These are phyloP conservation scores for Buphagus erythrorhynchus DNA, from an alignment of 2,797 vertebrate species.

Conservation along the genomic window DNA sequence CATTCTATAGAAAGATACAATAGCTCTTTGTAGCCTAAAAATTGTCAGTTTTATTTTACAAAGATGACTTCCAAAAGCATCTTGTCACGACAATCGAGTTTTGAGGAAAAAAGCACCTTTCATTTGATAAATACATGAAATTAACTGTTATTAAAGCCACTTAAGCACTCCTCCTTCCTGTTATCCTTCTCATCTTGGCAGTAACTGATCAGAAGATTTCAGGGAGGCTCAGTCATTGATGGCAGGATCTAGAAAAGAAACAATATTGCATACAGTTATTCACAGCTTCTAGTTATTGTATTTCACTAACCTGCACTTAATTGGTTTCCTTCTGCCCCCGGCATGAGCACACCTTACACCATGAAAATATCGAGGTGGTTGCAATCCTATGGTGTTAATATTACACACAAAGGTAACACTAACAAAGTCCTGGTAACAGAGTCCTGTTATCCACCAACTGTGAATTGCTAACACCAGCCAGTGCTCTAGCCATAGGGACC, in stretches of 20 bases:
- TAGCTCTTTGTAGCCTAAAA: slow-evolving; percentile 37
- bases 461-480: not conserved
- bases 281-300: not conserved
- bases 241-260: slow-evolving; percentile 65
- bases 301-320: not conserved
- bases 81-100: not conserved
- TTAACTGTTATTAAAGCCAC: slow-evolving; percentile 33
- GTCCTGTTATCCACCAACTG: not conserved
- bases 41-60: slow-evolving; percentile 52
- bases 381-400: not conserved
- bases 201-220: slow-evolving; percentile 46
- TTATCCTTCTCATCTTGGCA: slow-evolving; percentile 28
- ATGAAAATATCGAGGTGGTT: not conserved
- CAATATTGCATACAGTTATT: slow-evolving; percentile 50
- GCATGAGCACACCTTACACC: not conserved
- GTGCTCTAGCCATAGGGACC: not conserved
- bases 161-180: slow-evolving; percentile 14
- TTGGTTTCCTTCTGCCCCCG: not conserved
- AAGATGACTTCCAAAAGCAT: slow-evolving; percentile 36
- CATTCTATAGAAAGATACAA: not conserved
- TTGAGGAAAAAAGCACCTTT: slow-evolving; percentile 3
- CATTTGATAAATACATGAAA: slow-evolving; percentile 28
- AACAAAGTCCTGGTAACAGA: not conserved
- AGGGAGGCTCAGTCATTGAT: slow-evolving; percentile 32
- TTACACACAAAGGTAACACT: not conserved